Conservation (phyloP, 2,113 vertebrate species). For the Cephalopholis sonnerati region DNA sequence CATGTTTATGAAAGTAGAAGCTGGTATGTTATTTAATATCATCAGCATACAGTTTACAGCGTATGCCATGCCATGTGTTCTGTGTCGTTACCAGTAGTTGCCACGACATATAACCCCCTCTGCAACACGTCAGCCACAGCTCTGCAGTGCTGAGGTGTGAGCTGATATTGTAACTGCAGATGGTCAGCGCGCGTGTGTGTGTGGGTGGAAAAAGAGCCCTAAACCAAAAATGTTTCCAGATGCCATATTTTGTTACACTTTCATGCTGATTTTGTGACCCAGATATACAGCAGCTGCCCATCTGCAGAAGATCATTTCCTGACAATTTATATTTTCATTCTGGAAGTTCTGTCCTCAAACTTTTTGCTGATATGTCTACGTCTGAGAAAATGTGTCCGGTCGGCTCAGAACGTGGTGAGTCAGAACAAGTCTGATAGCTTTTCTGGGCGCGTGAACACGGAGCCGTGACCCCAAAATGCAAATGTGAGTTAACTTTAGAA, state of each 20-base stretch:
- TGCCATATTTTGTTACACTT: not conserved
- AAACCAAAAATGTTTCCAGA: slow-evolving; percentile 6
- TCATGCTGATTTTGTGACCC: slow-evolving; percentile 41
- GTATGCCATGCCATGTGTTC: not conserved
- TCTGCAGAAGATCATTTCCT: slow-evolving; percentile 28
- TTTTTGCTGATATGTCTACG: not conserved
- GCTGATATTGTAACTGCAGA: slow-evolving; percentile 10
- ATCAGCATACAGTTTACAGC: not conserved
- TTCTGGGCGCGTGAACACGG: not conserved
- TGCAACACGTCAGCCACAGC: slow-evolving; percentile 19
- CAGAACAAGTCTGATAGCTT: not conserved
- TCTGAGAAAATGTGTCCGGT: not conserved
- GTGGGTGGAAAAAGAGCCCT: slow-evolving; percentile 20
- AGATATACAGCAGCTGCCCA: slow-evolving; percentile 25
- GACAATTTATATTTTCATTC: slow-evolving; percentile 16
- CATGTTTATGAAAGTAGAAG: not conserved
- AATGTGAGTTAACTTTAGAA: not conserved
- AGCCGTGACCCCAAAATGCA: not conserved
- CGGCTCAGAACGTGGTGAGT: not conserved
- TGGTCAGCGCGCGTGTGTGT: not conserved
- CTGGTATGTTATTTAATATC: not conserved
- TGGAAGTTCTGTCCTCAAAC: not conserved
- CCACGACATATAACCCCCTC: not conserved
- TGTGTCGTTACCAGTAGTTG: not conserved
- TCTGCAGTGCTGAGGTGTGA: slow-evolving; percentile 2